Percentiles rank a stretch among this genome's conserved stretches.
Evolutionary conservation across 1,140 invertebrate genomes (phyloP).

Genomic region (Drosophila grimshawi): DNA sequence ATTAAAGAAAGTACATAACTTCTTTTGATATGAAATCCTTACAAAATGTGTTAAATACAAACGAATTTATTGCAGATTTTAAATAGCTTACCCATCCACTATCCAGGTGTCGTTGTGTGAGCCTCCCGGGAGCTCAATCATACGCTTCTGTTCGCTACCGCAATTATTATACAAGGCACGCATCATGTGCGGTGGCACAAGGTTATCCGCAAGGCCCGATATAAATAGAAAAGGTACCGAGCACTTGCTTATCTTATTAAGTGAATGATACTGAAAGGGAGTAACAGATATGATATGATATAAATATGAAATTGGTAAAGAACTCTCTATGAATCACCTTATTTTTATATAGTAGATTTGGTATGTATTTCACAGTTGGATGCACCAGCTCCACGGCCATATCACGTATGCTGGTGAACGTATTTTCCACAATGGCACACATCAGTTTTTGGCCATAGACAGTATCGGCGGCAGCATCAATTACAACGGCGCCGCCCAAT

Average conservation of each 20-base stretch:
- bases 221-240: slow-evolving; percentile 91
- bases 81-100: slow-evolving; percentile 69
- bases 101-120: slow-evolving; percentile 96
- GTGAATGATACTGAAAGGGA: slow-evolving; percentile 58
- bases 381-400: slow-evolving; percentile 92
- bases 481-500: slow-evolving; percentile 94
- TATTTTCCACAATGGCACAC: slow-evolving; percentile 96
- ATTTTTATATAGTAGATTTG: slow-evolving; percentile 92
- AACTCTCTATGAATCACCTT: slow-evolving; percentile 86
- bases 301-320: not conserved
- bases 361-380: slow-evolving; percentile 89
- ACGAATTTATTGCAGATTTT: not conserved
- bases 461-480: slow-evolving; percentile 91
- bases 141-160: slow-evolving; percentile 88
- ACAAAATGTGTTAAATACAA: too few species aligned
- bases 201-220: slow-evolving; percentile 91
- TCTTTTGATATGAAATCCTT: too few species aligned
- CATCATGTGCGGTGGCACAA: slow-evolving; percentile 95
- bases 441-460: slow-evolving; percentile 91
- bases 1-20: too few species aligned
- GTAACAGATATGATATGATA: not conserved
- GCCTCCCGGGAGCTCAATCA: slow-evolving; percentile 90
- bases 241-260: slow-evolving; percentile 89
- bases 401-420: slow-evolving; percentile 97
- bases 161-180: slow-evolving; percentile 90